These are phyloP conservation scores for Yponomeuta sedellus DNA, from an alignment of 2,888 invertebrate genomes.

Conservation along the genomic window DNA sequence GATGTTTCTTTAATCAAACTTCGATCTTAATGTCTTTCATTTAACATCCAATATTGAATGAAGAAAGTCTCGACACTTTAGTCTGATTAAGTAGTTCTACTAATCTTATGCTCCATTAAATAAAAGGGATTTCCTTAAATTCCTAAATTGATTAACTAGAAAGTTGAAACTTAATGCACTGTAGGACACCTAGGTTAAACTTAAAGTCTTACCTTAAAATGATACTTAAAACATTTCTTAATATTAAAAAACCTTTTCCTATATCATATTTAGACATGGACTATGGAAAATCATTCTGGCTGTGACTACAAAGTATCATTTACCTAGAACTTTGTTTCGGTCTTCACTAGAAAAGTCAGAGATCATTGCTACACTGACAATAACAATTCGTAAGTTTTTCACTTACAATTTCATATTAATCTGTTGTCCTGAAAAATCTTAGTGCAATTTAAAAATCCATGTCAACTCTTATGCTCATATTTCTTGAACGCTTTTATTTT, in stretches of 20 bases:
- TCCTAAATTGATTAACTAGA: conserved; percentile 60
- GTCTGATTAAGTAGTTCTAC: conserved; percentile 49
- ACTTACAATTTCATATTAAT: no score
- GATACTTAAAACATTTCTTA: conserved; percentile 41
- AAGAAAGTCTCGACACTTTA: conserved; percentile 32
- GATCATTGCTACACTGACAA: conserved; percentile 4
- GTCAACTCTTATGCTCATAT: background rate
- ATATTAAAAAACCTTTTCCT: conserved; percentile 53
- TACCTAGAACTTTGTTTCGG: conserved; percentile 5
- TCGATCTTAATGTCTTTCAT: conserved; percentile 16
- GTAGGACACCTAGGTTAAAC: conserved; percentile 70
- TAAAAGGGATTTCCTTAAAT: conserved; percentile 47
- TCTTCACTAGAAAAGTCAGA: conserved; percentile 8
- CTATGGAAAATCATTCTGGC: conserved; percentile 73
- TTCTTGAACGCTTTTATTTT: background rate
- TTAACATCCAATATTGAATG: conserved; percentile 22
- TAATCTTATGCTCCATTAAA: conserved; percentile 64
- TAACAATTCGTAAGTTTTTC: background rate
- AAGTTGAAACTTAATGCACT: conserved; percentile 68
- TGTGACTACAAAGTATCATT: conserved; percentile 54
- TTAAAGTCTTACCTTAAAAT: conserved; percentile 48
- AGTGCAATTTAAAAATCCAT: background rate
- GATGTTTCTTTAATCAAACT: conserved; percentile 23
- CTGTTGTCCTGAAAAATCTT: no score
- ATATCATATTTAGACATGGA: conserved; percentile 67